Conservation (phyloP, 2,888 invertebrate genomes). For the Drosophila subsilvestris region DNA sequence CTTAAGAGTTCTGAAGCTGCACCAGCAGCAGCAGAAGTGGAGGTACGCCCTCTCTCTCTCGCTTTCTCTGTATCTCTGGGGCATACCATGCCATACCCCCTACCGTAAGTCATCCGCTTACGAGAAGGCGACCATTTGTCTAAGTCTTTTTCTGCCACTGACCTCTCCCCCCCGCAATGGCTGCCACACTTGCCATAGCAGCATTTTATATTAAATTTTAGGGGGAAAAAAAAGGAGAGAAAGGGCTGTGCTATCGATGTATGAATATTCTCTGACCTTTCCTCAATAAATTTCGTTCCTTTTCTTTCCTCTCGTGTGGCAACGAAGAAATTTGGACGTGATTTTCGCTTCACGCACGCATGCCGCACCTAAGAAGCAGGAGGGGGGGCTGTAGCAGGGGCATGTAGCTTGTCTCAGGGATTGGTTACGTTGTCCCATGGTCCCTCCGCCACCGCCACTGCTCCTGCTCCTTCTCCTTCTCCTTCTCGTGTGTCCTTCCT, state of each 20-base stretch:
- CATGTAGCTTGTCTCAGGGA: slow-evolving; percentile 20
- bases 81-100: not conserved
- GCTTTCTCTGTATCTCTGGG: not conserved
- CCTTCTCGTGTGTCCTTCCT: not conserved
- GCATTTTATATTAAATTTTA: slow-evolving; percentile 74
- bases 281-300: slow-evolving; percentile 63
- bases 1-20: slow-evolving; percentile 66
- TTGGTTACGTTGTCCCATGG: slow-evolving; percentile 42
- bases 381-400: slow-evolving; percentile 10
- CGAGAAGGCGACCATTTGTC: slow-evolving; percentile 64
- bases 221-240: slow-evolving; percentile 33
- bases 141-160: slow-evolving; percentile 31
- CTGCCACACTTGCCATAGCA: slow-evolving; percentile 41
- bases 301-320: slow-evolving; percentile 28
- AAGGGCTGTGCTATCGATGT: slow-evolving; percentile 56
- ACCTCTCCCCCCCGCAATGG: not conserved
- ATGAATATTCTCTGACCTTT: slow-evolving; percentile 76
- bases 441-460: not conserved
- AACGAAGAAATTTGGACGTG: slow-evolving; percentile 72
- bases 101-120: slow-evolving; percentile 45
- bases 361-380: slow-evolving; percentile 66
- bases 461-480: not conserved
- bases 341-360: slow-evolving; percentile 66
- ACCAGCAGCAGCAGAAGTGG: slow-evolving; percentile 7
- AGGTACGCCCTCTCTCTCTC: slow-evolving; percentile 4